Base-by-base conservation (phyloP, 2,113 vertebrate species). In the Leucopsar rothschildi region DNA sequence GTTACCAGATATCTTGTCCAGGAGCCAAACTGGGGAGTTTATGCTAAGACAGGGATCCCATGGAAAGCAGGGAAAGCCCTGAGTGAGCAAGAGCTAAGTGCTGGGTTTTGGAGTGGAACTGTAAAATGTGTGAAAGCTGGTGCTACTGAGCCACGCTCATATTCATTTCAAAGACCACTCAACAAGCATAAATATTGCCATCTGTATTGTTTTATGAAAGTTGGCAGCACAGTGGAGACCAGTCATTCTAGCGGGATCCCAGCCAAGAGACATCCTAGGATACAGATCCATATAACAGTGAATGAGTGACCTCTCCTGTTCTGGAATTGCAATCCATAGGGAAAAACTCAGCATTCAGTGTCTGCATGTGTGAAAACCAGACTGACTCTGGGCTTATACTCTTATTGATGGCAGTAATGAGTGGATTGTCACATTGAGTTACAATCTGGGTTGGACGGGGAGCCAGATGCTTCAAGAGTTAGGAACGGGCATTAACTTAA, bases 141-240 rank as follows among this genome's bases (percentile, higher is more conserved):
- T 83, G 68, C 70, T 85, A 27, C 71, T 47, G 66, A 88, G 64
- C 68, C 28, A 40, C 47, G 61, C 72, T 88, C 49, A 35, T 75
- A 86, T 60, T 92, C 68, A 40, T 93, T 95, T 95, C 78, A 92
- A 82, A 92, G 89, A 85, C 75, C 70, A 77, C 70, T 95, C 93
- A 89, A 50, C 2, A 6, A 90, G 89, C 70, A 83, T 88, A 86
- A 96, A 73, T 92, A 93, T 81, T 95, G 94, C 85, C 92, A 92
- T 95, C 80, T 94, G 95, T 73, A 91, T 88, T 95, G 85, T 78
- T 92, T 83, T 88, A 90, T 88, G 56, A 25, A 76, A 86, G 72
- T 15, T 94, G 85, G 93, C 95, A 94, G 79, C 56, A 60, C 25
- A 71, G 64, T 28, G 28, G n/a, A 90, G 85, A 73, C 85, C 84